phyloP scores from a whole-genome alignment of 2,113 vertebrate species.

The Corythoichthys intestinalis region DNA sequence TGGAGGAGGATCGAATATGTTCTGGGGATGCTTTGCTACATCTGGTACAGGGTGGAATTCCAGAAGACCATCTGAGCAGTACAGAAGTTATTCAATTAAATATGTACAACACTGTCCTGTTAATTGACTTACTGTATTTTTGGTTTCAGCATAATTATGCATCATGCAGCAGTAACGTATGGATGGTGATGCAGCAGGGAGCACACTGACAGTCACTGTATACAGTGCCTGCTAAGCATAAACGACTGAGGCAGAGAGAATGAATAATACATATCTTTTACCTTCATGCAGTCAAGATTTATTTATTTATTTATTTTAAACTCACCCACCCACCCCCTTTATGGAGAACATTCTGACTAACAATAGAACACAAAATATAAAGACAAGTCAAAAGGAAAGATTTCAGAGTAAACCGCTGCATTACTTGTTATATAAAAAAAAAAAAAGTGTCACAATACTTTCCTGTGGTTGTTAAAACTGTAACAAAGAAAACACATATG shows the following conservation, averaged over 20 bases:
- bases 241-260: constrained; percentile 59
- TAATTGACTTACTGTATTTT: too few species aligned
- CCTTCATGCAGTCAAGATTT: constrained; percentile 42
- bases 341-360: constrained; percentile 61
- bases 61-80: too few species aligned
- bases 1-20: too few species aligned
- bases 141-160: not conserved
- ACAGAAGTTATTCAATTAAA: not conserved
- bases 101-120: not conserved
- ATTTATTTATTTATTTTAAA: constrained; percentile 3
- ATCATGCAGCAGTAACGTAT: not conserved
- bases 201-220: not conserved
- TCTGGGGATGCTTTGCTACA: too few species aligned
- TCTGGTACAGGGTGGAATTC: too few species aligned
- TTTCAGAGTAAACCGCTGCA: constrained; percentile 11
- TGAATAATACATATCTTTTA: constrained; percentile 65
- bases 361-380: constrained; percentile 49
- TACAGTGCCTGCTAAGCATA: constrained; percentile 32
- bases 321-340: not conserved
- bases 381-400: constrained; percentile 3
- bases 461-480: constrained; percentile 22
- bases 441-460: constrained; percentile 23
- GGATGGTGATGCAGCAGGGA: not conserved
- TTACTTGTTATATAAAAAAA: constrained; percentile 16
- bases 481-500: not conserved